Conservation (phyloP, 2,888 invertebrate species). For the Drosophila picticornis region DNA sequence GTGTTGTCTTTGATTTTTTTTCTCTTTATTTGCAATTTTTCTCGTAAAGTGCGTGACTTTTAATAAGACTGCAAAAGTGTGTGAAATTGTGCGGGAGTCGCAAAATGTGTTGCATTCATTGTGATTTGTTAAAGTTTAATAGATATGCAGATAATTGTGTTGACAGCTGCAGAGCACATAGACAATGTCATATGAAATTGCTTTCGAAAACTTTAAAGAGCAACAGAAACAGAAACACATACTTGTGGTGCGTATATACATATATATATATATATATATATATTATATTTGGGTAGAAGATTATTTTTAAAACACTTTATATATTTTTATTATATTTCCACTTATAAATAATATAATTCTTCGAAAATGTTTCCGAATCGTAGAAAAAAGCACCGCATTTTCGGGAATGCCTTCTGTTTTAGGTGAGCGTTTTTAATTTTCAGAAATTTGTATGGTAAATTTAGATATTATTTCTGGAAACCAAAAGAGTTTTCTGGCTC, state of each 20-base stretch:
- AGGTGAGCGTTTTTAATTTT: background rate
- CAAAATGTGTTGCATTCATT: conserved; percentile 12
- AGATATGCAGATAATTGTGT: conserved; percentile 4
- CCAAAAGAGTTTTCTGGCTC: background rate
- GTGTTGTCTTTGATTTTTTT: conserved; percentile 62
- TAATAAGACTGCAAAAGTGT: conserved; percentile 74
- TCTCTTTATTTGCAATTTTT: conserved; percentile 17
- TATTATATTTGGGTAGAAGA: background rate
- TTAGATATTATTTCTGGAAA: background rate
- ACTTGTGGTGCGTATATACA: background rate
- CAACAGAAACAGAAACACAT: background rate
- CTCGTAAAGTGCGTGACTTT: conserved; percentile 68
- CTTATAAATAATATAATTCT: background rate
- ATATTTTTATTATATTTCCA: background rate
- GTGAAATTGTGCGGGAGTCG: conserved; percentile 45
- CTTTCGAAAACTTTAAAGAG: background rate
- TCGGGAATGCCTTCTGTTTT: background rate
- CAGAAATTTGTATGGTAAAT: background rate
- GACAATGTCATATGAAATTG: background rate
- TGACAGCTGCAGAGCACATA: conserved; percentile 6
- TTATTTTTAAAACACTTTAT: background rate
- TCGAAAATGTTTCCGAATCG: background rate
- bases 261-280: background rate
- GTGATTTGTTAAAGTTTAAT: background rate
- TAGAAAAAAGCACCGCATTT: background rate